Base-by-base conservation (phyloP, 2,888 invertebrate genomes). In the Ischnura elegans region DNA sequence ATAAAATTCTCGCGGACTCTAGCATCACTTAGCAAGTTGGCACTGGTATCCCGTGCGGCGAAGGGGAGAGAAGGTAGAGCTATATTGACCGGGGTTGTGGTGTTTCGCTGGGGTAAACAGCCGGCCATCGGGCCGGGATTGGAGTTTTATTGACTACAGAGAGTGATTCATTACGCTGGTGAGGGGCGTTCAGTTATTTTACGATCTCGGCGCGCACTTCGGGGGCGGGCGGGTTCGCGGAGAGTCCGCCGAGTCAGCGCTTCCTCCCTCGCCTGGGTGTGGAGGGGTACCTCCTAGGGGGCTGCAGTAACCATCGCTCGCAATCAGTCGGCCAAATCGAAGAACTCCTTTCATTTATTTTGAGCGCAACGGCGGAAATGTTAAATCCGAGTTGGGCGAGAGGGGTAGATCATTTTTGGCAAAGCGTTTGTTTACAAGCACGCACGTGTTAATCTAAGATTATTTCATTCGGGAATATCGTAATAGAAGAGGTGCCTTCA, bases 61-160 rank as follows among this genome's bases (percentile, higher is more conserved):
- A 13, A n/a, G n/a, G n/a, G n/a, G n/a, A n/a, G n/a, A n/a, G n/a
- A n/a, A n/a, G n/a, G n/a, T n/a, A 61, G n/a, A n/a, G 61, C n/a
- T 61, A 61, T 61, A 25, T 61, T 61, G 61, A n/a, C 61, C 61
- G 61, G n/a, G n/a, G 61, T 61, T 61, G n/a, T 61, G 61, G 61
- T 61, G 61, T 61, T 61, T 61, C n/a, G n/a, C 61, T 61, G n/a
- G 61, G n/a, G 19, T n/a, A 61, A 61, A 8, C 61, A 61, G n/a
- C 61, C 61, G 61, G 61, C 25, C 25, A n/a, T 61, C 6, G 61
- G n/a, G n/a, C 61, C n/a, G n/a, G n/a, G 6, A n/a, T n/a, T n/a
- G 51, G 61, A 61, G 25, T 61, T 61, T 61, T 61, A 61, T 61
- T 61, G 61, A 61, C 61, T 61, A n/a, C 8, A n/a, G 61, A n/a